These are phyloP conservation scores for Puma concolor DNA, from an alignment of 2,113 vertebrate genomes.

Conservation along the genomic window DNA sequence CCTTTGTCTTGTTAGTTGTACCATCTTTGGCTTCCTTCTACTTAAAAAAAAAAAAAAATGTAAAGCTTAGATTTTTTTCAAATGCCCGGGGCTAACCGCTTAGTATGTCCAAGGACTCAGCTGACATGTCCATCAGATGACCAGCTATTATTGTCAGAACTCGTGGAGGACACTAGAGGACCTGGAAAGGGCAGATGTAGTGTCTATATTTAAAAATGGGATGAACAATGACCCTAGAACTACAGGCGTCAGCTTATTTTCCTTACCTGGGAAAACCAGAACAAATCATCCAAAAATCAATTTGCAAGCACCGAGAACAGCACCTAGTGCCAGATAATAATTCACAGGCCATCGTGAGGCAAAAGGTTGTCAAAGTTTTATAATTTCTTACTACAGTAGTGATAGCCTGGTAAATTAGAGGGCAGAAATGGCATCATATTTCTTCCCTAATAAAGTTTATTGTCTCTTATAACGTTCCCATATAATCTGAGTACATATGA, in stretches of 20 bases:
- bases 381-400: slow-evolving; percentile 62
- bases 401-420: slow-evolving; percentile 67
- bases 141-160: neutral
- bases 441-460: slow-evolving; percentile 73
- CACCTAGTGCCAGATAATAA: neutral
- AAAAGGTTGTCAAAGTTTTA: slow-evolving; percentile 63
- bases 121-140: neutral
- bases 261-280: slow-evolving; percentile 74
- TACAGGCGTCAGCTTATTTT: slow-evolving; percentile 67
- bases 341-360: slow-evolving; percentile 20
- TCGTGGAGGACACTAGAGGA: neutral
- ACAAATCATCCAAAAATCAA: slow-evolving; percentile 81
- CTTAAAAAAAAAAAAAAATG: neutral
- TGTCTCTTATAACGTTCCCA: slow-evolving; percentile 24
- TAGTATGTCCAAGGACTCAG: neutral
- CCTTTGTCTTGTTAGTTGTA: neutral
- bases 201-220: slow-evolving; percentile 49
- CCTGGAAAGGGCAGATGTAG: slow-evolving; percentile 30
- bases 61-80: neutral
- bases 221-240: slow-evolving; percentile 57
- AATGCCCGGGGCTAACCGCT: neutral
- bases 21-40: neutral
- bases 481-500: slow-evolving; percentile 12
- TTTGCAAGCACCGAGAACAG: slow-evolving; percentile 57
- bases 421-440: slow-evolving; percentile 47